Evolutionary conservation across 2,888 invertebrate species (phyloP), one percentile per base, ranked within the genome.

Genomic region (Odontocerum albicorne): DNA sequence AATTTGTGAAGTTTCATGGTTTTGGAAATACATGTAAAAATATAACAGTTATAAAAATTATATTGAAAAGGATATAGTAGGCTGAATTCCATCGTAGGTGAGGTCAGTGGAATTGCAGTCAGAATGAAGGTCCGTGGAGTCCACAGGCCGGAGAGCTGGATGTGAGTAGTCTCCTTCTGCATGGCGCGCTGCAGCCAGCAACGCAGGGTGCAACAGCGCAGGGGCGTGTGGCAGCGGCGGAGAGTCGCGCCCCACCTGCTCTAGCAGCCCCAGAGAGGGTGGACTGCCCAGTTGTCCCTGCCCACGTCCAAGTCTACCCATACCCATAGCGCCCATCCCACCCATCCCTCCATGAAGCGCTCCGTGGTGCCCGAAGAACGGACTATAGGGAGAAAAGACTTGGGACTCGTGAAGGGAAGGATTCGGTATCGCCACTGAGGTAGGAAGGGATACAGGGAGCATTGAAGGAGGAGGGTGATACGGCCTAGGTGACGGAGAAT

Each of bases 361-460:
- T 70, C 80, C 70, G 70, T 77, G 67, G 43, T 80, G 81, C 55
- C 87, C 88, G 77, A 92, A 92, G 79, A 92, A 92, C 64, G 92
- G 92, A 68, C 90, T 90, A 77, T 92, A 92, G 64, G 92, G 92
- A 64, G 92, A 92, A 75, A 92, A 93, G 69, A 93, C 91, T 77
- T 93, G 92, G 71, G 92, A 92, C 80, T 93, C 92, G 80, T 95
- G 94, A 65, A 96, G 83, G 70, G 93, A 91, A 55, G 96, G 96
- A 75, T 96, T 96, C 57, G 96, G 92, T 72, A 96, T 96, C 71
- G 96, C 96, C 69, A 96, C 96, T 60, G 94, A 92, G 57, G 96
- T 96, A 64, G 96, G 95, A 71, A 96, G 81, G 67, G 92, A 90
- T 63, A 88, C 88, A 64, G 89, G 89, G 77, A 94, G 83, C 79